Conservation (phyloP, 2,113 vertebrate genomes). For the Takifugu bimaculatus region DNA sequence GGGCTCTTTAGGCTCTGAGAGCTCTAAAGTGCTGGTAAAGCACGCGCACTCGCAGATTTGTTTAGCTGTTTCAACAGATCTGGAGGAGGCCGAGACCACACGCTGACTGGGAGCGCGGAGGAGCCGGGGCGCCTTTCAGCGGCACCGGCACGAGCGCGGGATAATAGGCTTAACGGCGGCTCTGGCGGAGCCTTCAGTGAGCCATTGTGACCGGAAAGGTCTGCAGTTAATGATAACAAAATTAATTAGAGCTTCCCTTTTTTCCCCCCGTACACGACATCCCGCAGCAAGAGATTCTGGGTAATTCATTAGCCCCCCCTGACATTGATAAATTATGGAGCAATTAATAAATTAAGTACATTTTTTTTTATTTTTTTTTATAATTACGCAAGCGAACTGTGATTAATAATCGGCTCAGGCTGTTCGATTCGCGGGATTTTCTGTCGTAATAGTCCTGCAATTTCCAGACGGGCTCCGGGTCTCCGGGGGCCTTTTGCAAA, state of each 20-base stretch:
- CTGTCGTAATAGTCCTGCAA: constrained; percentile 36
- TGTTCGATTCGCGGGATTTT: constrained; percentile 50
- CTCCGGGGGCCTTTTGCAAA: constrained; percentile 43
- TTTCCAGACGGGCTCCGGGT: constrained; percentile 30
- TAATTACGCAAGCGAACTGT: constrained; percentile 39
- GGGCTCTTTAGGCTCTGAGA: constrained; percentile 21
- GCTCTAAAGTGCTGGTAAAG: constrained; percentile 8
- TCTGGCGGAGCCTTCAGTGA: constrained; percentile 30
- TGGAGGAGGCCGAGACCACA: constrained; percentile 34
- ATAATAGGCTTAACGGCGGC: constrained; percentile 52
- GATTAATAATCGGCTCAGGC: constrained; percentile 58
- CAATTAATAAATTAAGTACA: constrained; percentile 64
- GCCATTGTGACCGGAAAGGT: constrained; percentile 42
- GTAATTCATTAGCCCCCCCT: constrained; percentile 62
- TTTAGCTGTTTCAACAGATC: constrained; percentile 19
- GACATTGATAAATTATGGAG: constrained; percentile 71
- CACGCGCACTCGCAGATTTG: constrained; percentile 15
- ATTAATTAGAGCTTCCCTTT: constrained; percentile 49
- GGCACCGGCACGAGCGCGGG: constrained; percentile 42
- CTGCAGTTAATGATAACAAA: constrained; percentile 63
- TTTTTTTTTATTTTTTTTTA: constrained; percentile 43
- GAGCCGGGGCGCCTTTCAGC: neutral
- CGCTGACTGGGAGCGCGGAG: constrained; percentile 34
- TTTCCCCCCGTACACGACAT: constrained; percentile 38
- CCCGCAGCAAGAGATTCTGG: constrained; percentile 52